Evolutionary conservation across 2,888 invertebrate species (phyloP).

Genomic region (Sussaba pulchella): DNA sequence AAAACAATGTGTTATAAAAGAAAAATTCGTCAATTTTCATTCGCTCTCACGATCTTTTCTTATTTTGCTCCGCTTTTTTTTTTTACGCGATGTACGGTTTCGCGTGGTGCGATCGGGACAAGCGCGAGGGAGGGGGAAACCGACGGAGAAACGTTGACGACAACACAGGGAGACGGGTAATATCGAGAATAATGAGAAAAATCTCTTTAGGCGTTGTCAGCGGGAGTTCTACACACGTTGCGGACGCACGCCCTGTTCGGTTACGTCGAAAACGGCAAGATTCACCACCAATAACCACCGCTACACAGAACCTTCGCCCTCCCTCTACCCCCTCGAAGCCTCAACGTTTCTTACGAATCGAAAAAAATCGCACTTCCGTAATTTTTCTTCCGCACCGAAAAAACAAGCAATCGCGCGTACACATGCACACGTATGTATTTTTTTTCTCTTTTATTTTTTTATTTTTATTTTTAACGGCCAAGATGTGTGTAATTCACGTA

Average conservation of each 20-base stretch:
- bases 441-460: no score
- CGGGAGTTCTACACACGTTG: conserved; percentile 54
- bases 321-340: no score
- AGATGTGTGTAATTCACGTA: no score
- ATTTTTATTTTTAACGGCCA: no score
- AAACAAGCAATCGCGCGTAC: no score
- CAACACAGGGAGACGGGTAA: conserved; percentile 59
- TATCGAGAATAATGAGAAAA: no score
- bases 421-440: no score
- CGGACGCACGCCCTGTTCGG: conserved; percentile 42
- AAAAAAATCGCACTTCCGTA: no score
- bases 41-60: no score
- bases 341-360: no score
- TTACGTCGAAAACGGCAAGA: conserved; percentile 46
- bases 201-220: conserved; percentile 79
- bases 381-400: no score
- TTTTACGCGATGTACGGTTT: background rate
- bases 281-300: conserved; percentile 66
- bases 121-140: conserved; percentile 6
- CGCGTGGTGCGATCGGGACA: background rate
- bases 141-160: no score
- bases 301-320: conserved; percentile 17
- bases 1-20: conserved; percentile 16
- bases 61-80: background rate
- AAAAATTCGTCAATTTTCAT: background rate